Evolutionary conservation across 1,140 invertebrate genomes (phyloP).

Genomic region (Drosophila parabipectinata): DNA sequence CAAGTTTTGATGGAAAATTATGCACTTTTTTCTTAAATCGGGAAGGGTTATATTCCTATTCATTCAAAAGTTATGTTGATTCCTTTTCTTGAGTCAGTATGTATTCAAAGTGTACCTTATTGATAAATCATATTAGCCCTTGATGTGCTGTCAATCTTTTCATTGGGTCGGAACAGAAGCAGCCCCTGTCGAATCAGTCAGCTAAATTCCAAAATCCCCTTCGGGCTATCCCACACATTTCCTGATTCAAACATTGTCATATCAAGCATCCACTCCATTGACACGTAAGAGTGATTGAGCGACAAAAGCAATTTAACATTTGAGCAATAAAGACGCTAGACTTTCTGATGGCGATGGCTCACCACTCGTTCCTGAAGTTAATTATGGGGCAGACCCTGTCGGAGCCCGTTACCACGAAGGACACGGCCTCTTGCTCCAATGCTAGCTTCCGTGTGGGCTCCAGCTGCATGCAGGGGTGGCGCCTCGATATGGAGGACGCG

Average conservation of each 20-base stretch:
- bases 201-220: conserved; percentile 22
- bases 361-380: conserved; percentile 16
- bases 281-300: background rate
- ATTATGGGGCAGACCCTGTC: conserved; percentile 97
- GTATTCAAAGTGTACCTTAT: too few species aligned
- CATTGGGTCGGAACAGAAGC: conserved; percentile 1
- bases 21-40: too few species aligned
- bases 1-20: too few species aligned
- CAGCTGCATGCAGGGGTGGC: conserved; percentile 99
- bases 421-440: conserved; percentile 92
- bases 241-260: background rate
- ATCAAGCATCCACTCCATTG: background rate
- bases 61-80: too few species aligned
- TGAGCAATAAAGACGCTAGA: conserved; percentile 25
- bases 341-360: conserved; percentile 5
- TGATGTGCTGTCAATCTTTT: background rate
- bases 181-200: background rate
- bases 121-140: background rate
- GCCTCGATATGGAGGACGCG: conserved; percentile 99
- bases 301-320: background rate
- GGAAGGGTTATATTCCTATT: too few species aligned
- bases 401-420: conserved; percentile 96
- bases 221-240: background rate
- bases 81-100: too few species aligned
- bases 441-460: conserved; percentile 90